Conservation (phyloP, 2,888 invertebrate genomes). For the Leucoptera coffeella region DNA sequence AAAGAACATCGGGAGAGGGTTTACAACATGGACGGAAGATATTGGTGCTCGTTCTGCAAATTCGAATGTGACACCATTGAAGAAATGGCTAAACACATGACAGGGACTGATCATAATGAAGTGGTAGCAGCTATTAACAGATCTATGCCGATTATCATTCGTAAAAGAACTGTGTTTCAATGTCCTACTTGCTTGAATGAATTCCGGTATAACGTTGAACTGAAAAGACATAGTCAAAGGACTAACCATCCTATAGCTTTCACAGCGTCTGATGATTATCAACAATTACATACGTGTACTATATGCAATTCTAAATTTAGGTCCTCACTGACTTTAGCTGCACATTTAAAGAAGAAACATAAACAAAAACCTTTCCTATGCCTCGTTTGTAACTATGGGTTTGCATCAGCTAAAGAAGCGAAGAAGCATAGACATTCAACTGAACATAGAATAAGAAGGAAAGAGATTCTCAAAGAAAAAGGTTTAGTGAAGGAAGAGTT, state of each 20-base stretch:
- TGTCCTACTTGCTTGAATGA: conserved; percentile 62
- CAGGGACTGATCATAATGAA: conserved; percentile 62
- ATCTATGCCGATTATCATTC: conserved; percentile 73
- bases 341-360: conserved; percentile 60
- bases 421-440: conserved; percentile 60
- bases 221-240: conserved; percentile 55
- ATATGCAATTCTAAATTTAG: conserved; percentile 55
- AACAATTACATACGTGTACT: conserved; percentile 56
- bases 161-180: conserved; percentile 55
- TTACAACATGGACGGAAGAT: conserved; percentile 48
- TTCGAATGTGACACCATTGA: conserved; percentile 58
- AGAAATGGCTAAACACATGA: conserved; percentile 63
- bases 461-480: conserved; percentile 26
- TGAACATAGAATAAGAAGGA: conserved; percentile 57
- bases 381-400: conserved; percentile 60
- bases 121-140: conserved; percentile 70
- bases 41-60: conserved; percentile 71
- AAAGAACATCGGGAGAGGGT: conserved; percentile 51
- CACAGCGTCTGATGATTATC: conserved; percentile 60
- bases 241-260: conserved; percentile 40
- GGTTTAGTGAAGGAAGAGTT: conserved; percentile 25
- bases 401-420: conserved; percentile 55
- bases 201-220: conserved; percentile 71
- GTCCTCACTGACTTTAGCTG: conserved; percentile 59
- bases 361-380: conserved; percentile 59